These are phyloP conservation scores for Mnemiopsis leidyi DNA, from an alignment of 37 sponge, comb jelly and placozoan species.

Conservation along the genomic window DNA sequence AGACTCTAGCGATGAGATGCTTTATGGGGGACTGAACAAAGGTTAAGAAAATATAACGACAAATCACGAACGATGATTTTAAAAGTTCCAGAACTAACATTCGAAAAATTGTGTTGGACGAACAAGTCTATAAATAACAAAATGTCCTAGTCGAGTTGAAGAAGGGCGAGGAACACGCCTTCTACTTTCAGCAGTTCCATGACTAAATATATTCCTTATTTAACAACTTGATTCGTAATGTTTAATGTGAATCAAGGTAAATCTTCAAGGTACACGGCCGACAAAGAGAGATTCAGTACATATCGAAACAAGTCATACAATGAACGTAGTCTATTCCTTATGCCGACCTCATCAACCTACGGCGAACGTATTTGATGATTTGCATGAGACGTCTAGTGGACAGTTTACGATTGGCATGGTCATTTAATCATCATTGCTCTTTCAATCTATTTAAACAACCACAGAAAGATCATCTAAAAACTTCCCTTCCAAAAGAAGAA, in stretches of 20 bases:
- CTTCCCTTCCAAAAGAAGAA: no score
- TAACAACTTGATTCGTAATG: background rate
- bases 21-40: no score
- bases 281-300: background rate
- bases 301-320: background rate
- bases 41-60: no score
- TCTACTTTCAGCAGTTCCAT: no score
- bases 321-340: background rate
- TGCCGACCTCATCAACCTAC: background rate
- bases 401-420: background rate
- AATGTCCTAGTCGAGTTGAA: no score
- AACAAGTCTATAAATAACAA: no score
- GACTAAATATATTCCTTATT: background rate
- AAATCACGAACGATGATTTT: no score
- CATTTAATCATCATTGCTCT: background rate
- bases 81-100: no score
- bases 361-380: background rate
- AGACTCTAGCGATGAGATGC: no score
- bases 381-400: background rate
- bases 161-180: no score
- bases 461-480: background rate
- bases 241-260: background rate
- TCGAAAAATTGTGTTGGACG: no score
- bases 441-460: background rate
- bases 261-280: background rate